Conservation (phyloP, 2,888 invertebrate genomes). For the Chrysolina haemoptera region DNA sequence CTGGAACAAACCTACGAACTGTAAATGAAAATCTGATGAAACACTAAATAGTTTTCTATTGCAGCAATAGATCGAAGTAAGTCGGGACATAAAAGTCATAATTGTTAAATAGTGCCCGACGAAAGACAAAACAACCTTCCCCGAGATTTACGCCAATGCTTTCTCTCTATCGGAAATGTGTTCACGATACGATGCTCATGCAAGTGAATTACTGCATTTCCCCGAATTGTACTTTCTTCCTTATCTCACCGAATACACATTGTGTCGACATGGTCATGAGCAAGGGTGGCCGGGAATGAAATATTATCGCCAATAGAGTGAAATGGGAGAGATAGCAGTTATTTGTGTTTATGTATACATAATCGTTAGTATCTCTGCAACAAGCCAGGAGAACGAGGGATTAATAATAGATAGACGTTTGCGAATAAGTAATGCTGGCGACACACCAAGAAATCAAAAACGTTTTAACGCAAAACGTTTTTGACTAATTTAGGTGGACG, state of each 20-base stretch:
- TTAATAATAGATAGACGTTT: slow-evolving; percentile 13
- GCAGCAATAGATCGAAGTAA: background rate
- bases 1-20: no score
- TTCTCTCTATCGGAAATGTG: slow-evolving; percentile 10
- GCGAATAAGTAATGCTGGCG: background rate
- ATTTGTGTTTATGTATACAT: slow-evolving; percentile 21
- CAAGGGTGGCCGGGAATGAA: slow-evolving; percentile 13
- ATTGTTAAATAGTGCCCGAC: background rate
- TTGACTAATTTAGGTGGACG: no score
- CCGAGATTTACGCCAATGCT: slow-evolving; percentile 12
- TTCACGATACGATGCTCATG: slow-evolving; percentile 9
- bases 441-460: no score
- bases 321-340: background rate
- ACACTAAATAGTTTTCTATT: no score
- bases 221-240: slow-evolving; percentile 20
- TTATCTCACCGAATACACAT: slow-evolving; percentile 25
- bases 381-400: background rate
- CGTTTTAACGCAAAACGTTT: no score
- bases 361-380: background rate
- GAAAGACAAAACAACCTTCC: background rate
- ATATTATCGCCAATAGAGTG: background rate
- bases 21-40: no score
- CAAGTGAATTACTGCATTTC: slow-evolving; percentile 23
- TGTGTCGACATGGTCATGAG: slow-evolving; percentile 18
- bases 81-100: background rate